phyloP scores from a whole-genome alignment of 2,113 vertebrate genomes.

The Apodemus speciosus region DNA sequence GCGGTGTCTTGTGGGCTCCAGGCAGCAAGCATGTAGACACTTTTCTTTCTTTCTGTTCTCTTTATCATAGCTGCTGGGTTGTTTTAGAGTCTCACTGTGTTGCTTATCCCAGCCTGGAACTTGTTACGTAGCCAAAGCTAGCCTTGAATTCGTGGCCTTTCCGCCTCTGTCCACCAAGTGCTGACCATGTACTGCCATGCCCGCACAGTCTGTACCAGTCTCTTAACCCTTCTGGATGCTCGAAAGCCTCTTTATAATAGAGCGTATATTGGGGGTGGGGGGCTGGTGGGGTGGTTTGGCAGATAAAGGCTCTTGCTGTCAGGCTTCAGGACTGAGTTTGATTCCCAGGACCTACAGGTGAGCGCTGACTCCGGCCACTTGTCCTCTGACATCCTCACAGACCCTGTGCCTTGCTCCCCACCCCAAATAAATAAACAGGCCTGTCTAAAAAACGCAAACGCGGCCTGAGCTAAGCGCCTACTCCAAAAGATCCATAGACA shows the following conservation, averaged over 20 bases:
- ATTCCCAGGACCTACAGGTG: background rate
- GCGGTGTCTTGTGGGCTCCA: background rate
- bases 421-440: background rate
- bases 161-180: too few relatives aligned
- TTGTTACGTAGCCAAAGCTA: background rate
- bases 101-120: background rate
- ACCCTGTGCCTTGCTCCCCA: background rate
- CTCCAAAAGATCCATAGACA: background rate
- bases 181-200: background rate
- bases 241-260: background rate
- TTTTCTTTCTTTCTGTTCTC: background rate
- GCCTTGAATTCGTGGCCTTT: background rate
- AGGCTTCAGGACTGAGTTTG: background rate
- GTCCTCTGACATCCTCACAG: background rate
- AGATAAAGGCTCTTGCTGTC: background rate
- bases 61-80: background rate
- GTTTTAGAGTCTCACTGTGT: too few relatives aligned
- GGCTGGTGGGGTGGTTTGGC: background rate
- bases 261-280: background rate
- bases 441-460: background rate
- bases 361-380: background rate
- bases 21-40: background rate
- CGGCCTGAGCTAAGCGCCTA: background rate
- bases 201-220: background rate
- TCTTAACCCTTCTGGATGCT: background rate